Evolutionary conservation across 2,797 vertebrate species (phyloP).

Genomic region (Hipposideros larvatus): DNA sequence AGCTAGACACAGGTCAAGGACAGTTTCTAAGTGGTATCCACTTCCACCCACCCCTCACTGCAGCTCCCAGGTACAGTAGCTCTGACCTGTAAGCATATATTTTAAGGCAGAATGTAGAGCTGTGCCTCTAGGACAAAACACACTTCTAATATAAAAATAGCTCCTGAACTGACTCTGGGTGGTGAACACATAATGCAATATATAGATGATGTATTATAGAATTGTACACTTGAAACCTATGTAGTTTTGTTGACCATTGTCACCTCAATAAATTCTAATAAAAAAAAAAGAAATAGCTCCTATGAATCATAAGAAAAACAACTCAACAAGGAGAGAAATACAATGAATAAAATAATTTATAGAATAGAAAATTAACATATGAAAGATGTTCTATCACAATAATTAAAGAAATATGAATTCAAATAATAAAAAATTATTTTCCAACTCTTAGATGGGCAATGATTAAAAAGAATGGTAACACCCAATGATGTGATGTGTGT

Average conservation of each 20-base stretch:
- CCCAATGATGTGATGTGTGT: not conserved
- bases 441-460: not conserved
- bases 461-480: not conserved
- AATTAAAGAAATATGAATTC: conserved; percentile 16
- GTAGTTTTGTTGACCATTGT: not conserved
- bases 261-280: too few relatives aligned
- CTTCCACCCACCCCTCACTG: not conserved
- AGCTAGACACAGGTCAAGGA: not conserved
- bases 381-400: not conserved
- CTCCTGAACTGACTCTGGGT: not conserved
- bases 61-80: not conserved
- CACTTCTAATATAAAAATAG: not conserved
- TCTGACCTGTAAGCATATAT: not conserved
- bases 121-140: not conserved
- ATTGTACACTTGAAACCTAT: too few relatives aligned
- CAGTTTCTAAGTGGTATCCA: not conserved
- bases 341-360: not conserved
- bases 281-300: not conserved
- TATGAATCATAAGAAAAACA: not conserved
- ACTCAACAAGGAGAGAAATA: not conserved
- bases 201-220: too few relatives aligned
- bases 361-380: not conserved
- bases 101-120: not conserved
- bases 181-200: too few relatives aligned
- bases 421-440: not conserved